Evolutionary conservation across 2,888 invertebrate genomes (phyloP), one percentile per base, ranked within the genome.

Genomic region (Pollenia labialis): DNA sequence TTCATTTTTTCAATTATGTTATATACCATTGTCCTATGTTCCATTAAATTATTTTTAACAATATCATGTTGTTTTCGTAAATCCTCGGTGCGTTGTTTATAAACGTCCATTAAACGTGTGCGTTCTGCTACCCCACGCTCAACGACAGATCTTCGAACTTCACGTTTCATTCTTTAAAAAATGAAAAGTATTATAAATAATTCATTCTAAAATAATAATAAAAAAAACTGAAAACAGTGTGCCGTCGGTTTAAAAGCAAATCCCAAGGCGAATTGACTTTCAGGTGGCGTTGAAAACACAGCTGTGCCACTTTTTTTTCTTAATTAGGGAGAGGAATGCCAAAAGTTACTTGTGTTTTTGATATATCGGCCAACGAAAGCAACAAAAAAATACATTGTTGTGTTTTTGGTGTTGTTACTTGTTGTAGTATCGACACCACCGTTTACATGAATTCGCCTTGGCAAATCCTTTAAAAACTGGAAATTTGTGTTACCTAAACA

Each of bases 91-190:
- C 96, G 96, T 90, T 95, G 95, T 89, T 97, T 96, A 92, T 96
- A 97, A 88, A 96, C 94, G 91, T 96, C 95, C 89, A 96, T 96
- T 90, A 98, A 94, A 81, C 97, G 95, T 88, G 97, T 96, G 84
- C 98, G 95, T 93, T 98, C 98, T 87, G 96, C 96, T 71, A 98
- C 98, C 58, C 98, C 98, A 87, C 97, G 96, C 90, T 97, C 97
- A 88, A 99, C 98, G 9, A 98, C 92, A 1, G 93, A 93, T 85
- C 93, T 93, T 77, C 92, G 93, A 8, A 93, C 93, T 88, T 94
- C 94, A 4, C 94, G 92, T 87, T 93, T 94, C 93, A 93, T 93
- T 88, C 94, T 93, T 60, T 71, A n/a, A 9, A 11, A 40, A 46
- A 11, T 44, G 8, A 48, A 9, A 66, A 62, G 4, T 12, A 60